A percentile compares a stretch with the other conserved stretches of the same genome.
Conservation (phyloP, 35 echinoderm and acorn worm species). For the Heliocidaris erythrogramma region DNA sequence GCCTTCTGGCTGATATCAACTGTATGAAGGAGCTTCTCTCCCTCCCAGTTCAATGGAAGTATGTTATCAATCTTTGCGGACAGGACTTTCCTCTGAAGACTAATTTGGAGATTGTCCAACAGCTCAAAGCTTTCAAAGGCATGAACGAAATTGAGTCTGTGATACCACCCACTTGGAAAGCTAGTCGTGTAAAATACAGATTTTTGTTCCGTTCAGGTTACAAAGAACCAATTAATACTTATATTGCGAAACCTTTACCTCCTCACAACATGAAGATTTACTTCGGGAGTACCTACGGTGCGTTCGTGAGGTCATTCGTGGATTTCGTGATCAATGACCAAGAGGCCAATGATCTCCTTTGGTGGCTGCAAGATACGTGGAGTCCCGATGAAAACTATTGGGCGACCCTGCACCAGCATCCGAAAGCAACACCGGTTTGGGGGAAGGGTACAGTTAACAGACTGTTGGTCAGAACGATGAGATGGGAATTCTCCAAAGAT, state of each 20-base stretch:
- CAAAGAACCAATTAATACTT: neutral
- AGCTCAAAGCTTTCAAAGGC: constrained; percentile 57
- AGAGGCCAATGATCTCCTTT: constrained; percentile 43
- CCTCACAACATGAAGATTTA: constrained; percentile 63
- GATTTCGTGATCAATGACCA: constrained; percentile 41
- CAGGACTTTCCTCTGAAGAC: constrained; percentile 84
- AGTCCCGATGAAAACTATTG: constrained; percentile 61
- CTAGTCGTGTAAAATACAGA: neutral
- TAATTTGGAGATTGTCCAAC: constrained; percentile 72
- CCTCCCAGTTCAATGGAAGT: constrained; percentile 52
- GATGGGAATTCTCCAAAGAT: neutral
- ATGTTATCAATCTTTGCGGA: constrained; percentile 65
- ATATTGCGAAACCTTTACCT: neutral
- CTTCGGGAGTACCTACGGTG: constrained; percentile 52
- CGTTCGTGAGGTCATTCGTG: constrained; percentile 40
- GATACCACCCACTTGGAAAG: neutral
- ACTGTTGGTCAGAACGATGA: constrained; percentile 34
- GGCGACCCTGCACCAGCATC: constrained; percentile 50
- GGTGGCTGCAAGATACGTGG: constrained; percentile 63
- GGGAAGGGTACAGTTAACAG: too few relatives aligned
- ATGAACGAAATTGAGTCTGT: constrained; percentile 44
- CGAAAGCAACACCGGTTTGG: neutral
- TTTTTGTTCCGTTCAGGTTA: neutral
- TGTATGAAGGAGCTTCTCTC: constrained; percentile 68
- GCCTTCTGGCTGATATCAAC: constrained; percentile 58